Base-by-base conservation (phyloP, 1,140 invertebrate species). In the Sycophaga agraensis region DNA sequence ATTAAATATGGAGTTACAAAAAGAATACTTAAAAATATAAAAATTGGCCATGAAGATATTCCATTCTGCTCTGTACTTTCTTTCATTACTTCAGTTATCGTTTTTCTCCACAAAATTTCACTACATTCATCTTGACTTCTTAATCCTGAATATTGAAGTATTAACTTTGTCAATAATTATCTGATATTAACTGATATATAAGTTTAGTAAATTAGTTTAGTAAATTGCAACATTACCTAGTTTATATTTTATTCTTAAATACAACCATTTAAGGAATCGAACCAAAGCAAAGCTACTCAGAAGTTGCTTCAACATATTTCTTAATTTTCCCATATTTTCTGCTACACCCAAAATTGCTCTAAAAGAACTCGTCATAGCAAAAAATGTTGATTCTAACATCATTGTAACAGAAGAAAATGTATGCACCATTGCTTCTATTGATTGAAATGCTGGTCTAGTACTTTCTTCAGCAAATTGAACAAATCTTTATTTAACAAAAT, bases 341-440 rank as follows among this genome's bases (percentile, higher is more conserved):
- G 95, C 95, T 1, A 98, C 95, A 51, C 94, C 93, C 34, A 98
- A 82, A 66, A 98, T 92, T 42, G 96, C 96, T 71, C 92, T 83
- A 76, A 98, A 98, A 6, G 96, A 97, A 77, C 90, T 96, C 12
- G 95, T 93, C 68, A 98, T 85, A 17, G 96, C 95, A 78, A 92
- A 90, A 75, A 95, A 97, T 61, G 96, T 97, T 14, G 94, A 97
- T 72, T 98, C 96, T 28, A 98, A 78, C 92, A 99, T 97, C 85
- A 96, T 94, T 21, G 94, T 93, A 9, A 99, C 87, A 46, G 96
- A 96, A 22, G 89, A 89, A 73, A 97, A 93, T 17, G 96, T 93
- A 61, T 89, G 86, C 0, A 98, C 92, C 59, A 98, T 83, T 59
- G 92, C 91, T 81, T 98, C 94, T 68, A 99, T 93, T 14, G 92